Evolutionary conservation across 2,797 vertebrate genomes (phyloP).

Genomic region (Schizopygopsis malacanthus): DNA sequence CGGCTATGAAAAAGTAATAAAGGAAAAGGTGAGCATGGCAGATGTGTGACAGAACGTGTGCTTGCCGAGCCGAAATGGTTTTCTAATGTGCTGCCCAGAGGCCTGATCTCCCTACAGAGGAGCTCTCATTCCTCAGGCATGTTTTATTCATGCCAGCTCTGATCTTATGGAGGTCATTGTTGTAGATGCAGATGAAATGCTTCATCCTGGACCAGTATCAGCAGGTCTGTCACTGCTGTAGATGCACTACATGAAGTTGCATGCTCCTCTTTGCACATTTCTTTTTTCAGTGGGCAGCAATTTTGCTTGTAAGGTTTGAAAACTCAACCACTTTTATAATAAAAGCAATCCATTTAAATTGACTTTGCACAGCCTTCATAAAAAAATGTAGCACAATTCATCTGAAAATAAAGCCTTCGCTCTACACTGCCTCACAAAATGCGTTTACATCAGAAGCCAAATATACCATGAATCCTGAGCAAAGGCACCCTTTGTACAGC

Average conservation of each 20-base stretch:
- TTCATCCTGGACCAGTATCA: neutral
- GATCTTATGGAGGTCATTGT: conserved; percentile 39
- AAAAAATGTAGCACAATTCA: neutral
- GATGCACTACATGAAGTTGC: neutral
- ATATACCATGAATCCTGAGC: neutral
- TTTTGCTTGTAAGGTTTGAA: neutral
- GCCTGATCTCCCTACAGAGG: conserved; percentile 34
- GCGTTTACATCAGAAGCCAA: neutral
- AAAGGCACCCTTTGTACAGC: neutral
- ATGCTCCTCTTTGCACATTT: neutral
- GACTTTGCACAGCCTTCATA: neutral
- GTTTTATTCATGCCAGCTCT: conserved; percentile 45
- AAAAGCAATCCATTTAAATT: neutral
- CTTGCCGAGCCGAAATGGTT: conserved; percentile 27
- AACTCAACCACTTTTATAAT: neutral
- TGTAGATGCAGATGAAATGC: conserved; percentile 18
- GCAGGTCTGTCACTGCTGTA: neutral
- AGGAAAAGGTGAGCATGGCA: conserved; percentile 44
- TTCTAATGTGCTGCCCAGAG: conserved; percentile 45
- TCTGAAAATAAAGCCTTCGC: neutral
- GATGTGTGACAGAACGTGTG: conserved; percentile 43
- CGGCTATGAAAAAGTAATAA: conserved; percentile 49
- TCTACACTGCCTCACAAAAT: neutral
- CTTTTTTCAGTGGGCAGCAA: neutral
- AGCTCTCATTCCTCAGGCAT: conserved; percentile 32